Evolutionary conservation across 37 sponge, comb jelly and placozoan species (phyloP).

Genomic region (Ianthella basta): DNA sequence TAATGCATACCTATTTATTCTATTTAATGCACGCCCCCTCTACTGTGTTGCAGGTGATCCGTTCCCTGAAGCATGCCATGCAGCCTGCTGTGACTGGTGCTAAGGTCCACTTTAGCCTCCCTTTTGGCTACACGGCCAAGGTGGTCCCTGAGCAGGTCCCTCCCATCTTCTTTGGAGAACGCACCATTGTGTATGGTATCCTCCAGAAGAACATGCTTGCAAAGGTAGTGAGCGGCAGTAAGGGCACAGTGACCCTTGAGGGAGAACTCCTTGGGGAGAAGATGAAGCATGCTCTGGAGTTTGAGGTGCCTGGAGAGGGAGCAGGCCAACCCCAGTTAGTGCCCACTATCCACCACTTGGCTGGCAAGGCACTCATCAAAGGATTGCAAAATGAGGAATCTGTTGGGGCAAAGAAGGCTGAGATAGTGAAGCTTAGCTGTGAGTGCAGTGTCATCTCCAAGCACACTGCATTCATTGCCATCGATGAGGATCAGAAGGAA

Average conservation of each 20-base stretch:
- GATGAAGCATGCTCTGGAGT: constrained; percentile 34
- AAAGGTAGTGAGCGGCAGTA: neutral
- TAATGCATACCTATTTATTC: too few relatives aligned
- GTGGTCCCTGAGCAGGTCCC: constrained; percentile 46
- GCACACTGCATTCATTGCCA: constrained; percentile 72
- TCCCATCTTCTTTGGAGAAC: constrained; percentile 56
- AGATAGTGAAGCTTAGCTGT: constrained; percentile 57
- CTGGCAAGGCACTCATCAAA: constrained; percentile 63
- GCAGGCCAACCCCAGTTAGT: neutral
- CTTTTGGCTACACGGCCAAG: constrained; percentile 1
- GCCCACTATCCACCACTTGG: constrained; percentile 69
- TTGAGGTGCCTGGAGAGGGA: neutral
- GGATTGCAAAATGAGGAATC: constrained; percentile 22
- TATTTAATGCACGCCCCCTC: too few relatives aligned
- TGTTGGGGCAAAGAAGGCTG: constrained; percentile 20
- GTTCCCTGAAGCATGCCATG: constrained; percentile 30
- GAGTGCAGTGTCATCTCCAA: constrained; percentile 68
- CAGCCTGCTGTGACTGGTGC: constrained; percentile 30
- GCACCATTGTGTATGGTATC: constrained; percentile 53
- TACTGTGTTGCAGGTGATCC: too few relatives aligned
- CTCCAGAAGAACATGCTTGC: constrained; percentile 1
- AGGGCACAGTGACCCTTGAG: constrained; percentile 28
- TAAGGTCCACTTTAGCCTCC: constrained; percentile 3
- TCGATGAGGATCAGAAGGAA: constrained; percentile 62
- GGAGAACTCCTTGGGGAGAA: constrained; percentile 30